phyloP scores from a whole-genome alignment of 2,888 invertebrate genomes.

The Chymomyza amoena region DNA sequence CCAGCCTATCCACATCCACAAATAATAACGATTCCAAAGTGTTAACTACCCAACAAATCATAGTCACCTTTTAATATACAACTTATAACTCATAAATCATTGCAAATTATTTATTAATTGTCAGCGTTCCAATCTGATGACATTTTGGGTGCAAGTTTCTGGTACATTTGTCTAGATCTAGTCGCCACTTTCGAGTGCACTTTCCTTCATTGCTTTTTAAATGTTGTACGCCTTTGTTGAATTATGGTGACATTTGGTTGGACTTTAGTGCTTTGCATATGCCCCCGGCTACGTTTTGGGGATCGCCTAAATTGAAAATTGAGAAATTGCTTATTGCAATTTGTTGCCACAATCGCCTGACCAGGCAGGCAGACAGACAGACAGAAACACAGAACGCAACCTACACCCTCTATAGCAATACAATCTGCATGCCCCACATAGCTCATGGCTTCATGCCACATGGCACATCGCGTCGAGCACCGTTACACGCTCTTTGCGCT shows the following conservation, averaged over 20 bases:
- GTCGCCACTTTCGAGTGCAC: not conserved
- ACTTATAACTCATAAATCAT: not conserved
- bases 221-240: conserved; percentile 29
- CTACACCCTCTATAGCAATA: conserved; percentile 2
- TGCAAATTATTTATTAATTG: conserved; percentile 43
- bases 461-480: conserved; percentile 7
- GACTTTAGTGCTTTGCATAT: conserved; percentile 52
- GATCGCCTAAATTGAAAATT: conserved; percentile 69
- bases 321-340: conserved; percentile 72
- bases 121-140: conserved; percentile 28
- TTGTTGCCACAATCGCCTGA: conserved; percentile 67
- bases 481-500: conserved; percentile 64
- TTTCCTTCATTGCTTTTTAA: not conserved
- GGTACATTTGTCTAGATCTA: conserved; percentile 46
- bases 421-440: not conserved
- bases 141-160: conserved; percentile 18
- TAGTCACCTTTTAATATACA: not conserved
- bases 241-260: conserved; percentile 44
- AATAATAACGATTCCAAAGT: too few species aligned
- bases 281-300: conserved; percentile 23
- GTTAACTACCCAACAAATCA: too few species aligned
- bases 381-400: conserved; percentile 11
- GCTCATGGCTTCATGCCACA: not conserved
- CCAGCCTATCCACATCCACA: too few species aligned
- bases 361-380: too few species aligned